These are phyloP conservation scores for Eutrigla gurnardus DNA, from an alignment of 2,797 vertebrate species.

Conservation along the genomic window DNA sequence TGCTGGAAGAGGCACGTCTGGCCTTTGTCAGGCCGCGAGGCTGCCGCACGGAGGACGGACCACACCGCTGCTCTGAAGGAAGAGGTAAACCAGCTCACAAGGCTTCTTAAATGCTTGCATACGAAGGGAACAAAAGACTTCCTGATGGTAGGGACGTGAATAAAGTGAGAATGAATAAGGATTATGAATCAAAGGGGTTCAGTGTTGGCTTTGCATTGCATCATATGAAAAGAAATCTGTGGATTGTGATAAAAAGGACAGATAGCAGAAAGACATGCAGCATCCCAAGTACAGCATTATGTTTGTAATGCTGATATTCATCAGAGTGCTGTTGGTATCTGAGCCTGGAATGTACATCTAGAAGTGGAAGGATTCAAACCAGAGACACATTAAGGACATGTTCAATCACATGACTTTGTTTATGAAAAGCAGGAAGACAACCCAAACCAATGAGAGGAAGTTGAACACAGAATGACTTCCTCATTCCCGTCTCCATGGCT, in stretches of 20 bases:
- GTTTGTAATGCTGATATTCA: slow-evolving; percentile 18
- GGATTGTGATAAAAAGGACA: slow-evolving; percentile 32
- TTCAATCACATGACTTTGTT: slow-evolving; percentile 2
- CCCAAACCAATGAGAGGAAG: slow-evolving; percentile 22
- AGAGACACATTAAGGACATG: not conserved
- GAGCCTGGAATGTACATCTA: slow-evolving; percentile 4
- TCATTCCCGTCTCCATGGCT: slow-evolving; percentile 11
- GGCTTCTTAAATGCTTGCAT: slow-evolving; percentile 16
- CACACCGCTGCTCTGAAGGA: slow-evolving; percentile 44
- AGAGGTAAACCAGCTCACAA: slow-evolving; percentile 23
- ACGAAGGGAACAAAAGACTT: slow-evolving; percentile 41
- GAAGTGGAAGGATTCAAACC: slow-evolving; percentile 10
- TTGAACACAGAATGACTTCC: slow-evolving; percentile 18
- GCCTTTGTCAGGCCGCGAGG: slow-evolving; percentile 54
- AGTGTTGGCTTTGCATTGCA: not conserved
- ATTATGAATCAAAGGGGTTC: slow-evolving; percentile 12
- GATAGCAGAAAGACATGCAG: slow-evolving; percentile 20
- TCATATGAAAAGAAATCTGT: slow-evolving; percentile 19
- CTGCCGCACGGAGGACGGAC: slow-evolving; percentile 29
- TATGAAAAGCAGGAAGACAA: slow-evolving; percentile 9
- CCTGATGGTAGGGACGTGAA: slow-evolving; percentile 45
- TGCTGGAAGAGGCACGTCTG: slow-evolving; percentile 46
- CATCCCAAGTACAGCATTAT: not conserved
- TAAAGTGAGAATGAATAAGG: slow-evolving; percentile 29
- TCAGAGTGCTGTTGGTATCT: slow-evolving; percentile 24